phyloP scores from a whole-genome alignment of 2,888 invertebrate species.

The Neoaliturus tenellus region DNA sequence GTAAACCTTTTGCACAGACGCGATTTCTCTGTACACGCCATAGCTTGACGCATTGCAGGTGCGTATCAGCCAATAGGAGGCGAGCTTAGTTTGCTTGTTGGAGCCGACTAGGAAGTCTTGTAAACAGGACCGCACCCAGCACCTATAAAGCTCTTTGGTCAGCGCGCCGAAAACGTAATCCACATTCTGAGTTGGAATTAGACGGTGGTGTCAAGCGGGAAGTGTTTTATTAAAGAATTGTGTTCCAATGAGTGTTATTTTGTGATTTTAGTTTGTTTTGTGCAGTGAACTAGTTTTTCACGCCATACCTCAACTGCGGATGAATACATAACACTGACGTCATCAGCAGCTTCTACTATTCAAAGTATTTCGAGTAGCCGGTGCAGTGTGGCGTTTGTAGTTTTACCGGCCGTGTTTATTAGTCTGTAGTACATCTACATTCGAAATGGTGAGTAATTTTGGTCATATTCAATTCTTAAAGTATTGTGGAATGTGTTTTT shows the following conservation, averaged over 20 bases:
- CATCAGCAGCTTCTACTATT: constrained; percentile 65
- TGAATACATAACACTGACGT: constrained; percentile 65
- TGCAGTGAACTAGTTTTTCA: constrained; percentile 56
- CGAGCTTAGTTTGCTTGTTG: constrained; percentile 72
- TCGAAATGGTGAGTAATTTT: constrained; percentile 56
- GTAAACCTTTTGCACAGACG: constrained; percentile 57
- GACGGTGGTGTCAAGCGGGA: constrained; percentile 52
- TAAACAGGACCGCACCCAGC: constrained; percentile 84
- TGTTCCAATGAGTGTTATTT: constrained; percentile 28
- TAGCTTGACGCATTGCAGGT: constrained; percentile 70
- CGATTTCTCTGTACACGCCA: constrained; percentile 60
- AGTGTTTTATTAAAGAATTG: constrained; percentile 43
- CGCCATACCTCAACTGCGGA: constrained; percentile 60
- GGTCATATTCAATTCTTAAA: not conserved
- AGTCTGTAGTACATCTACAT: constrained; percentile 62
- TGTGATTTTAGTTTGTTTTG: constrained; percentile 43
- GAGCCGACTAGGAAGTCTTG: constrained; percentile 77
- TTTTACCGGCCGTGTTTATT: constrained; percentile 65
- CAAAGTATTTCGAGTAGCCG: constrained; percentile 65
- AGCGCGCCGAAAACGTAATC: constrained; percentile 78
- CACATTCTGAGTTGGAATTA: constrained; percentile 65
- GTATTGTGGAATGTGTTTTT: not conserved
- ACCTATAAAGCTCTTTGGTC: constrained; percentile 79
- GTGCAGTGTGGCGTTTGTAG: constrained; percentile 65
- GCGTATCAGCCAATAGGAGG: constrained; percentile 81